These are phyloP conservation scores for Apis mellifera DNA, from an alignment of 1,140 invertebrate genomes.

Conservation along the genomic window Amel_HAv3.1 CM009941.2:175001-175500, in stretches of 20 bases:
- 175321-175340: constrained; percentile 76
- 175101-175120: constrained; percentile 49
- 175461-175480: too few relatives aligned
- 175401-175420: constrained; percentile 59
- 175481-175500: too few relatives aligned
- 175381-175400: constrained; percentile 20
- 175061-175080: constrained; percentile 29
- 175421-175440: constrained; percentile 27
- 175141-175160: constrained; percentile 67
- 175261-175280: constrained; percentile 81
- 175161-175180: constrained; percentile 59
- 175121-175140: constrained; percentile 56
- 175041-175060: not conserved
- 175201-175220: constrained; percentile 75
- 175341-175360: constrained; percentile 79
- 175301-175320: constrained; percentile 72
- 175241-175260: constrained; percentile 83
- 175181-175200: constrained; percentile 71
- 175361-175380: not conserved
- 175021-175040: not conserved
- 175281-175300: constrained; percentile 80
- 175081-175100: constrained; percentile 40
- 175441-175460: not conserved
- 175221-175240: constrained; percentile 79
- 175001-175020: not conserved